Conservation (phyloP, 2,113 vertebrate genomes). For the Dicentrarchus labrax region DNA sequence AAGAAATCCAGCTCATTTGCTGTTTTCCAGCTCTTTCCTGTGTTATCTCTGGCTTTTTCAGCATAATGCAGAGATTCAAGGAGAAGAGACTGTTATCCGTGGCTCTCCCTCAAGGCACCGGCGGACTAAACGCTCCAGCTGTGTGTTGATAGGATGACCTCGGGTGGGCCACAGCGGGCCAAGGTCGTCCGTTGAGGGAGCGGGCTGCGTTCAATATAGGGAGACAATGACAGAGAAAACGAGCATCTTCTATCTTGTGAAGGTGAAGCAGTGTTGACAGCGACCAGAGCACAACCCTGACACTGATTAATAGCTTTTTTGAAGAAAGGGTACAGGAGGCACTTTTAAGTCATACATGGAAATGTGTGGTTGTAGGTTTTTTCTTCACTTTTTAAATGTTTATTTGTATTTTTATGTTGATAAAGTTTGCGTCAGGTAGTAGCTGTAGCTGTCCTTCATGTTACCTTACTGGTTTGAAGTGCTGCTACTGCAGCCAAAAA, state of each 20-base stretch:
- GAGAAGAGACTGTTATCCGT: constrained; percentile 31
- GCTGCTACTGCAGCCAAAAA: neutral
- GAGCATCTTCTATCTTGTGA: constrained; percentile 57
- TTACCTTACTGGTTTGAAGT: neutral
- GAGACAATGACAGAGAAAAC: constrained; percentile 46
- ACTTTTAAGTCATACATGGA: neutral
- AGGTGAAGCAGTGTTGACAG: constrained; percentile 45
- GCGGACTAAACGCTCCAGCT: constrained; percentile 54
- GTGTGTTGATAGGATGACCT: constrained; percentile 58
- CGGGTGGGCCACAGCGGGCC: constrained; percentile 54
- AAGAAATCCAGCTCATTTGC: constrained; percentile 61
- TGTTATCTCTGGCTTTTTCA: constrained; percentile 43
- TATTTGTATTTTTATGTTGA: neutral
- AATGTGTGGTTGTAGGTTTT: neutral
- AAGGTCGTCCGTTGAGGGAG: constrained; percentile 50
- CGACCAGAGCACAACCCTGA: constrained; percentile 26
- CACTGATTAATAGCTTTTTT: constrained; percentile 40
- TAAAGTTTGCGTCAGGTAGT: neutral
- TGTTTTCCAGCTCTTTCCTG: constrained; percentile 19
- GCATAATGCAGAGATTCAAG: neutral
- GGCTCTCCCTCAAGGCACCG: constrained; percentile 24
- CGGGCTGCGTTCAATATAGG: constrained; percentile 7
- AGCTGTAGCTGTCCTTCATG: neutral
- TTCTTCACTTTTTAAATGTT: neutral
- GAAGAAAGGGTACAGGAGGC: constrained; percentile 29